These are phyloP conservation scores for Phocoena phocoena DNA, from an alignment of 2,113 vertebrate genomes.

Conservation along the genomic window DNA sequence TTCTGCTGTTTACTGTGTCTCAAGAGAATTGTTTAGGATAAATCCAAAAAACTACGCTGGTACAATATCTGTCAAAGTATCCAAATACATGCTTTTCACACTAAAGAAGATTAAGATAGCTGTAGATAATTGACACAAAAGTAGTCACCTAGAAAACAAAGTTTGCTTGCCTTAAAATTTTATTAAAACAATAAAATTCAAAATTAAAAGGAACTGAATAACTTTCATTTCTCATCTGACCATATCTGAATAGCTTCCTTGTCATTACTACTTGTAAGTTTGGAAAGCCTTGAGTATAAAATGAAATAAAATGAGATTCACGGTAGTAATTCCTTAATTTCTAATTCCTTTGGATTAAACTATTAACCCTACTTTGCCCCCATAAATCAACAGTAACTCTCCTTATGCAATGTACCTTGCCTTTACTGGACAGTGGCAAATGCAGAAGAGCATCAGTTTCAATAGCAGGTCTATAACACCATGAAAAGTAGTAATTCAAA, in stretches of 20 bases:
- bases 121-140: neutral
- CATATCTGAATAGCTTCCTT: neutral
- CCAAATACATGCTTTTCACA: neutral
- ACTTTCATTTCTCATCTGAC: neutral
- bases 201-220: neutral
- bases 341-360: neutral
- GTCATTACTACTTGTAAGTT: neutral
- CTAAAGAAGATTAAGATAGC: neutral
- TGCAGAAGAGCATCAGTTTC: neutral
- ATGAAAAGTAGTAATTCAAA: neutral
- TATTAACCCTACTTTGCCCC: neutral
- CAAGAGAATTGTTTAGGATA: neutral
- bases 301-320: neutral
- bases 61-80: neutral
- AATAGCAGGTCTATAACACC: neutral
- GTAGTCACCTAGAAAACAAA: neutral
- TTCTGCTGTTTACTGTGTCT: neutral
- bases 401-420: neutral
- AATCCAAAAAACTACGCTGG: neutral
- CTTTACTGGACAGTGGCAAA: neutral
- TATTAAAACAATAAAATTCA: neutral
- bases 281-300: neutral
- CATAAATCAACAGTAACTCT: neutral
- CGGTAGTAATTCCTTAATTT: neutral
- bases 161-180: neutral